phyloP scores from a whole-genome alignment of 2,888 invertebrate species.

The Sinelater perroti region DNA sequence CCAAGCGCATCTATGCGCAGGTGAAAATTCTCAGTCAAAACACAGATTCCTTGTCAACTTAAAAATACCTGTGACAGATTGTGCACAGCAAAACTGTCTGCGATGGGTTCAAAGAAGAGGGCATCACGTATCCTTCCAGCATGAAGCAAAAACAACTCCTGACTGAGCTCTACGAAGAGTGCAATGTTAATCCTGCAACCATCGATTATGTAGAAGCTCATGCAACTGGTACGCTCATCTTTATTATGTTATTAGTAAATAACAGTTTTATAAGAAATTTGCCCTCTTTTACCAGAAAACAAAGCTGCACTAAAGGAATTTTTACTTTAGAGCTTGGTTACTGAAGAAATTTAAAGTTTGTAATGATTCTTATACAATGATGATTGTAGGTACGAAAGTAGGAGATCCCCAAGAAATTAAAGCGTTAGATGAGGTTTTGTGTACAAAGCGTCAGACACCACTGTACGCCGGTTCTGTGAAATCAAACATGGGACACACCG shows the following conservation, averaged over 20 bases:
- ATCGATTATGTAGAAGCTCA: conserved; percentile 89
- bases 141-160: conserved; percentile 69
- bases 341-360: too few relatives aligned
- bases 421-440: conserved; percentile 83
- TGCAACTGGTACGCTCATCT: conserved; percentile 73
- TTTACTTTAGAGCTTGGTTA: too few relatives aligned
- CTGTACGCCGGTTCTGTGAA: conserved; percentile 90
- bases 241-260: too few relatives aligned
- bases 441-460: conserved; percentile 78
- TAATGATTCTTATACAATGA: too few relatives aligned
- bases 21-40: too few relatives aligned
- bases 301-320: too few relatives aligned
- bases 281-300: too few relatives aligned
- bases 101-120: conserved; percentile 57
- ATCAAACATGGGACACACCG: conserved; percentile 93
- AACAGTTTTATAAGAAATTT: not conserved
- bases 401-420: conserved; percentile 93
- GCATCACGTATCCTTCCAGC: conserved; percentile 57
- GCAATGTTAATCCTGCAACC: conserved; percentile 72
- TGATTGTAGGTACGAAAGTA: conserved; percentile 70
- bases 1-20: conserved; percentile 64
- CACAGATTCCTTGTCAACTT: too few relatives aligned
- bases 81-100: conserved; percentile 55
- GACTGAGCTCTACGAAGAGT: conserved; percentile 73
- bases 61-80: too few relatives aligned